Evolutionary conservation across 2,113 vertebrate genomes (phyloP).

Genomic region (Prinia subflava): DNA sequence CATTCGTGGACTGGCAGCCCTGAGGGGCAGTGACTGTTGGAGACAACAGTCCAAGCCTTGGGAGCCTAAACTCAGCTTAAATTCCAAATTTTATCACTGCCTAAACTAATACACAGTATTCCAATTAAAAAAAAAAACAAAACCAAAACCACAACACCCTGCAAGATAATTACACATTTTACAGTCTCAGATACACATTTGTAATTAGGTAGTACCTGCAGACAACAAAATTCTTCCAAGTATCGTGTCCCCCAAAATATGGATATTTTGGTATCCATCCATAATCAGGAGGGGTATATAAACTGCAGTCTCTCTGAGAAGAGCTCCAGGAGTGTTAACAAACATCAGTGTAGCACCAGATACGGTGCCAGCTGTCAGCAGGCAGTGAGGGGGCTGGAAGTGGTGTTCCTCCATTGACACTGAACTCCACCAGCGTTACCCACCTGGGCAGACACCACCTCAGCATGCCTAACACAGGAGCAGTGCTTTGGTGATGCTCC

Average conservation of each 20-base stretch:
- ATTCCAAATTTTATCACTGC: neutral
- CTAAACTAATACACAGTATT: neutral
- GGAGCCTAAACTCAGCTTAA: neutral
- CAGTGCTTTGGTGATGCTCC: neutral
- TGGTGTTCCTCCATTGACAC: neutral
- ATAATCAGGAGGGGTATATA: neutral
- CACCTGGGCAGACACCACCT: neutral
- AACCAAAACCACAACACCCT: neutral
- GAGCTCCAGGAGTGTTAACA: neutral
- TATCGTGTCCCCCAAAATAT: rapidly evolving
- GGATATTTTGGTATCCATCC: neutral
- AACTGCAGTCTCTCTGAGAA: neutral
- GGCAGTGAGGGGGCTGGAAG: neutral
- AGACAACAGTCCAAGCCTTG: neutral
- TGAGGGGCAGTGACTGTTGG: neutral
- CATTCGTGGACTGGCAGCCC: neutral
- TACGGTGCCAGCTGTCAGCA: neutral
- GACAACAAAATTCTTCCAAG: neutral
- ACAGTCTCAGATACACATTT: neutral
- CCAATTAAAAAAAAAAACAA: neutral
- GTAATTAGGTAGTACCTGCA: neutral
- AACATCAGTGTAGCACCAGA: neutral
- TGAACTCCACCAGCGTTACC: rapidly evolving
- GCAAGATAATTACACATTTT: neutral
- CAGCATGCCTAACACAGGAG: neutral